Evolutionary conservation across 1,140 invertebrate genomes (phyloP), one percentile per base, ranked within the genome.

Genomic region (Heliconius melpomene): DNA sequence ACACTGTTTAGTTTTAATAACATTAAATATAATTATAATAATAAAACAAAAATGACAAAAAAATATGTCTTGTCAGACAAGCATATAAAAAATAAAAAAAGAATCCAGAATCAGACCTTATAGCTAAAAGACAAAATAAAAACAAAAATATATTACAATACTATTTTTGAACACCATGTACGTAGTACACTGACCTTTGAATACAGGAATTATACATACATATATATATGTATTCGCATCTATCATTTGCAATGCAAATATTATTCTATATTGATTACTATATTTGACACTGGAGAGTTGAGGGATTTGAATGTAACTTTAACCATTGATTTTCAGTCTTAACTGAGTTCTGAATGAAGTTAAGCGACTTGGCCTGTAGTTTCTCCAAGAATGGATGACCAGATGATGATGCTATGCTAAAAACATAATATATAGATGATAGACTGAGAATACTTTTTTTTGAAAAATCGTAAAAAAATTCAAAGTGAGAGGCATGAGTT

Each of bases 171-270:
- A 74, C 73, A 74, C 7, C 73, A n/a, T 54, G 73, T 74, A 74
- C 13, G 16, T 29, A 50, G 11, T 74, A 32, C 26, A 52, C 54
- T 50, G 73, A 50, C 38, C 73, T 50, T 18, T 74, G 23, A 18
- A 74, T 74, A 52, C 26, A 74, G 73, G 73, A 74, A 74, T 74
- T 74, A 32, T 32, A 32, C 32, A 32, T 32, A 32, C 29, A 32
- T 32, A 74, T 74, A 46, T 46, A 46, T 46, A 74, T 74, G 18
- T 50, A 36, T 72, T n/a, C 71, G 50, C 18, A 52, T 26, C 38
- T 29, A 52, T 11, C 9, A 74, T 74, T 74, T 74, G 73, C 26
- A 74, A 18, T 74, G 46, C 73, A 74, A 74, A 74, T 74, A 46
- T 74, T 52, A 66, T 66, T 26, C 9, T 29, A 66, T 66, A 66